A percentile compares a stretch with the other conserved stretches of the same genome.
Evolutionary conservation across 2,113 vertebrate species (phyloP).

Genomic region (Xyliphius kryptos): DNA sequence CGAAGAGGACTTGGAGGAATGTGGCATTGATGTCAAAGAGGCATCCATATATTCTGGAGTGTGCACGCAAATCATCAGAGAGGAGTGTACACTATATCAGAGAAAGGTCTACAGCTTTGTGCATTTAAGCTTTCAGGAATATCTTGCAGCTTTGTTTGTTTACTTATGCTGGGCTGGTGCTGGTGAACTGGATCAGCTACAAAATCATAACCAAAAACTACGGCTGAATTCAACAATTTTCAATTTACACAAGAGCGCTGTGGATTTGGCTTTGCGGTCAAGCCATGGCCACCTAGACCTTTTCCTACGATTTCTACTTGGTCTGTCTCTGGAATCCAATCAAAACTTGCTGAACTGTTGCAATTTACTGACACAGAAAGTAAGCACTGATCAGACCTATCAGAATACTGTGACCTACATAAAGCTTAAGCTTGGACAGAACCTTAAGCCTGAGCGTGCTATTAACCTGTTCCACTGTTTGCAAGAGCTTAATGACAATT

Average conservation of each 20-base stretch:
- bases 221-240: neutral
- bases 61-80: neutral
- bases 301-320: neutral
- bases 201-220: neutral
- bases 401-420: neutral
- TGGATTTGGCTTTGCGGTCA: neutral
- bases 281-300: neutral
- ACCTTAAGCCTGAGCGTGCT: neutral
- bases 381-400: neutral
- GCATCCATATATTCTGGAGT: neutral
- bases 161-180: neutral
- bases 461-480: neutral
- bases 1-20: neutral
- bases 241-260: neutral
- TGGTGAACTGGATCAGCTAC: neutral
- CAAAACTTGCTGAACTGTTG: neutral
- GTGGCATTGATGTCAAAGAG: neutral
- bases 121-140: no score
- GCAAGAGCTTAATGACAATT: neutral
- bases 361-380: neutral
- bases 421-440: neutral
- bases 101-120: neutral
- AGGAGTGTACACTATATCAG: neutral
- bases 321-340: neutral
- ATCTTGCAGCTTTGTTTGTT: neutral